Base-by-base conservation (phyloP, 64 coral and sea anemone genomes). In the Montipora sp. region DNA sequence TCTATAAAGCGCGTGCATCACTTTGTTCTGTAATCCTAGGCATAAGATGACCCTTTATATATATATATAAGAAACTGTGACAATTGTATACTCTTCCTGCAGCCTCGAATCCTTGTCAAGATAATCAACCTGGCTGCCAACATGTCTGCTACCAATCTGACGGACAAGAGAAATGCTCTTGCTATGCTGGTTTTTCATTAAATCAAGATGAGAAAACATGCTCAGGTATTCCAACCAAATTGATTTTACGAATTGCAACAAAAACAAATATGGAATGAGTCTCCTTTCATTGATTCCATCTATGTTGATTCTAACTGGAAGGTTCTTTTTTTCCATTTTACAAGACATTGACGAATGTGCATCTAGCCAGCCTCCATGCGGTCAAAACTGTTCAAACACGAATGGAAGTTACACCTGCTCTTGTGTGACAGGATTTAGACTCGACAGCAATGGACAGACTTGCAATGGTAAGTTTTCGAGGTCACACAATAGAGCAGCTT, bases 271-370 rank as follows among this genome's bases (percentile, higher is more conserved):
- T 36, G 36, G 0, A 36, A 36, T 2, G 27, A 55, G 51, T 55
- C 4, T 55, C 0, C 51, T 55, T 55, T 0, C 0, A 55, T 0
- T 36, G 36, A 36, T 0, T 36, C 53, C 53, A 57, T 57, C 3
- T 0, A 57, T 57, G 11, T 8, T 8, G 11, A 57, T 57, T 57
- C 16, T 8, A 0, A 46, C 12, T 13, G 9, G 27, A 14, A 1
- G 18, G 1, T 21, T 5, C 13, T 69, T 15, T 8, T 7, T 5
- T 63, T 78, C 22, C 27, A 19, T 18, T 18, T 14, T 7, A 10
- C 27, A 19, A 93, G 92, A 93, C 73, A 48, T 89, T 6, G 77
- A 93, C n/a, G 92, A 93, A 81, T 93, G 92, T 46, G 10, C 49
- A 7, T 50, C 83, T 2, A 51, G n/a, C 6, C 51, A 73, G 8